Evolutionary conservation across 1,140 invertebrate genomes (phyloP).

Genomic region (Drosophila willistoni): DNA sequence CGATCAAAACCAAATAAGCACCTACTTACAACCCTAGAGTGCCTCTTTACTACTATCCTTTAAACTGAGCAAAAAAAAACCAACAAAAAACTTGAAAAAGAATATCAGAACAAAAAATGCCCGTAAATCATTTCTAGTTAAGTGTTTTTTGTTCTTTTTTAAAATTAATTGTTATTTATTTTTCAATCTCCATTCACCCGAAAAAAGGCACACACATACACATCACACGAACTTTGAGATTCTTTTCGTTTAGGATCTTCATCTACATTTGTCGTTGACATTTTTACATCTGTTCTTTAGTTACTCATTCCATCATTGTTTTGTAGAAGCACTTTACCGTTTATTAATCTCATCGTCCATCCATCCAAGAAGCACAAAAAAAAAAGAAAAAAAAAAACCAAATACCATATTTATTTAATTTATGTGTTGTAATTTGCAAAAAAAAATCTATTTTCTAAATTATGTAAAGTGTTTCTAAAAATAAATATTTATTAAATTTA

Average conservation of each 20-base stretch:
- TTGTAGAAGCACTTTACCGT: background rate
- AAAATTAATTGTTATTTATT: slow-evolving; percentile 7
- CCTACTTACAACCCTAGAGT: slow-evolving; percentile 23
- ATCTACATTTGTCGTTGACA: background rate
- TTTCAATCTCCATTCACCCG: background rate
- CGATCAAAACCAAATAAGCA: slow-evolving; percentile 69
- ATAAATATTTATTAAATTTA: slow-evolving; percentile 38
- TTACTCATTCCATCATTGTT: background rate
- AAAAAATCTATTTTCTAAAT: slow-evolving; percentile 48
- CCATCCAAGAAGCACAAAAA: slow-evolving; percentile 20
- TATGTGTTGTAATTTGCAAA: slow-evolving; percentile 64
- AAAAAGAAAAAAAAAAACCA: slow-evolving; percentile 19
- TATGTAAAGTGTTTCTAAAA: slow-evolving; percentile 61
- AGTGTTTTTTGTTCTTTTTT: slow-evolving; percentile 14
- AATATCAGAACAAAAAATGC: slow-evolving; percentile 39
- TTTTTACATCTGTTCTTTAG: slow-evolving; percentile 4
- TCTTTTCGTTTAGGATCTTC: background rate
- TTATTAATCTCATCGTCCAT: slow-evolving; percentile 10
- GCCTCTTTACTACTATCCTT: slow-evolving; percentile 37
- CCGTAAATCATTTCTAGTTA: slow-evolving; percentile 47
- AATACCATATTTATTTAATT: slow-evolving; percentile 59
- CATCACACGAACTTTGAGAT: background rate
- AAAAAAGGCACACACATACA: background rate
- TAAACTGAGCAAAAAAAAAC: slow-evolving; percentile 21
- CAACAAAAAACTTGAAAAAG: background rate